These are phyloP conservation scores for Stenodema calcarata DNA, from an alignment of 2,888 invertebrate genomes.

Conservation along the genomic window DNA sequence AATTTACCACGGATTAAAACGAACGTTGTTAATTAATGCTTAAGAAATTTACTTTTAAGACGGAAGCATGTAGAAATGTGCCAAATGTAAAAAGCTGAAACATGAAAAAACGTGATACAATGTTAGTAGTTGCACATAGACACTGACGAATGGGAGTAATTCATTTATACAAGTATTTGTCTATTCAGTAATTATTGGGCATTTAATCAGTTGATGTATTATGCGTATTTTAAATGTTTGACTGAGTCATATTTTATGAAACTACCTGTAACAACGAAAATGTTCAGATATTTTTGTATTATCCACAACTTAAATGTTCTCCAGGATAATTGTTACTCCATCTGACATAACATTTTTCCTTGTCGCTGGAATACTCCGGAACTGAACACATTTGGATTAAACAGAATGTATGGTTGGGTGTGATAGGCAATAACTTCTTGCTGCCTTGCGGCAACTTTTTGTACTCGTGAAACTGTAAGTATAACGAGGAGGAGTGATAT, in stretches of 20 bases:
- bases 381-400: neutral
- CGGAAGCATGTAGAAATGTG: neutral
- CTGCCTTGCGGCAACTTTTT: too few relatives aligned
- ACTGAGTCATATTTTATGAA: conserved; percentile 29
- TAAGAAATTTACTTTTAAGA: conserved; percentile 6
- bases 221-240: conserved; percentile 29
- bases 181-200: neutral
- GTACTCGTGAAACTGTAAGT: too few relatives aligned
- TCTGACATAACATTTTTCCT: neutral
- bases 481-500: too few relatives aligned
- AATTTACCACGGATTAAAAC: neutral
- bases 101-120: neutral
- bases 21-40: conserved; percentile 1
- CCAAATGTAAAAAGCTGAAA: conserved; percentile 4
- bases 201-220: conserved; percentile 27
- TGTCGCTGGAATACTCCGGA: neutral
- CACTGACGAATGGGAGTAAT: neutral
- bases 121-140: neutral
- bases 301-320: neutral
- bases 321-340: neutral
- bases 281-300: conserved; percentile 37
- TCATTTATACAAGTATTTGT: conserved; percentile 12
- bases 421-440: too few relatives aligned
- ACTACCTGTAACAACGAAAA: conserved; percentile 30
- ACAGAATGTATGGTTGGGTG: neutral